Base-by-base conservation (phyloP, 2,888 invertebrate genomes). In the Hypolimnas misippus region DNA sequence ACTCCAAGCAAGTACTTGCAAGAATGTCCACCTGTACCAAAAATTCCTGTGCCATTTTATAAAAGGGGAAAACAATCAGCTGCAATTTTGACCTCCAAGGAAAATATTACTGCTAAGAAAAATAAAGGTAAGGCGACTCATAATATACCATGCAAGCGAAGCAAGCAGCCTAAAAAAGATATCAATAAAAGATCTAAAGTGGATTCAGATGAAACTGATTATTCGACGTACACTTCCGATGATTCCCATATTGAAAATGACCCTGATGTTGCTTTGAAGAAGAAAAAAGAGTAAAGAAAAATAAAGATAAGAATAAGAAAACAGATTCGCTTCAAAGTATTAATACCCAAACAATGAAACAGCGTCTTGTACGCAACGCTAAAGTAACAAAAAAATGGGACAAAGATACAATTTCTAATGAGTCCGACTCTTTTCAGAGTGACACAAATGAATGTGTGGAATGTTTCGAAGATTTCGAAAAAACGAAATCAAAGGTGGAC, bases 401-500 rank as follows among this genome's bases (percentile, higher is more conserved):
- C n/a, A n/a, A n/a, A n/a, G 25, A 25, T 25, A 3, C 25, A 25
- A 25, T 5, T 25, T 25, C 25, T 25, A 25, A 8, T 33, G 33
- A 33, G 12, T 33, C 10, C 2, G 33, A 33, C 12, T 33, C 33
- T 33, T 2, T 10, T 12, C 6, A 33, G 10, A 33, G 2, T 33
- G 4, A 3, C 1, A 4, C 33, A 10, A 12, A 33, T 33, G 10
- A 7, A 33, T 67, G 65, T 44, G 14, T 2, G 35, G 67, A 68
- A 65, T 68, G 70, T 62, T 63, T 60, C 16, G 70, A 68, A 29
- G 52, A 62, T 16, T 65, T 57, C 61, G 54, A 8, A 33, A 57
- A 21, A 10, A 70, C 66, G 29, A 63, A 67, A 21, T 68, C 64
- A 8, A 68, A 35, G 52, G 68, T 42, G 42, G 68, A 68, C 57